phyloP scores from a whole-genome alignment of 2,113 vertebrate genomes.

The Actenoides lindsayi region DNA sequence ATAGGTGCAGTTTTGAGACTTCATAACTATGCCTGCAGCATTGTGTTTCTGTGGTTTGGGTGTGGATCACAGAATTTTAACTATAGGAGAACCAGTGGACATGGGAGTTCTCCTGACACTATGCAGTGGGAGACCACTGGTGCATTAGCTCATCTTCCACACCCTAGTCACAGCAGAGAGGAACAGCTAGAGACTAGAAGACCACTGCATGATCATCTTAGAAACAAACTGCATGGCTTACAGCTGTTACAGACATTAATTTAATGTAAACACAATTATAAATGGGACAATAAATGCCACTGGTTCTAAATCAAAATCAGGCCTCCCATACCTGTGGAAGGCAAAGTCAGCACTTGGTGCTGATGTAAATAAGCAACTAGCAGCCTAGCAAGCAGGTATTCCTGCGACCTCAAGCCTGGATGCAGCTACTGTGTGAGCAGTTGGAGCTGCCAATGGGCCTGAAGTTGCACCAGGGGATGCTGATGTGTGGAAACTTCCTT shows the following conservation, averaged over 20 bases:
- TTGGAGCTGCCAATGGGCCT: too few species aligned
- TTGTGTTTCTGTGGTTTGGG: not conserved
- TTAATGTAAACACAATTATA: not conserved
- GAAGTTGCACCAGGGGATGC: not conserved
- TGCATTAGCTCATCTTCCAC: not conserved
- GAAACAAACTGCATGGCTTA: not conserved
- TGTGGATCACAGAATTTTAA: not conserved
- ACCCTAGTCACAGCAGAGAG: rapidly evolving
- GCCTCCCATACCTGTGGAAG: not conserved
- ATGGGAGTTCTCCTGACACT: not conserved
- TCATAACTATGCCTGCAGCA: not conserved
- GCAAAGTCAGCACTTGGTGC: not conserved
- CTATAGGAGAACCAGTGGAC: not conserved
- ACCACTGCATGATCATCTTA: not conserved
- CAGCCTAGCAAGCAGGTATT: not conserved
- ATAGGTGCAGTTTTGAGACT: not conserved
- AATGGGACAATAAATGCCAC: not conserved
- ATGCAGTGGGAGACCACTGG: not conserved
- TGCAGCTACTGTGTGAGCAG: not conserved
- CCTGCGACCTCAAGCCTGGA: not conserved
- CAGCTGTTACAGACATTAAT: not conserved
- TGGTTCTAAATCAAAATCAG: not conserved
- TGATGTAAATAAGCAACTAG: not conserved
- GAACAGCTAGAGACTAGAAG: not conserved
- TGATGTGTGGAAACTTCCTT: not conserved